Conservation (phyloP, 2,113 vertebrate genomes). For the Phyllopteryx taeniolatus region DNA sequence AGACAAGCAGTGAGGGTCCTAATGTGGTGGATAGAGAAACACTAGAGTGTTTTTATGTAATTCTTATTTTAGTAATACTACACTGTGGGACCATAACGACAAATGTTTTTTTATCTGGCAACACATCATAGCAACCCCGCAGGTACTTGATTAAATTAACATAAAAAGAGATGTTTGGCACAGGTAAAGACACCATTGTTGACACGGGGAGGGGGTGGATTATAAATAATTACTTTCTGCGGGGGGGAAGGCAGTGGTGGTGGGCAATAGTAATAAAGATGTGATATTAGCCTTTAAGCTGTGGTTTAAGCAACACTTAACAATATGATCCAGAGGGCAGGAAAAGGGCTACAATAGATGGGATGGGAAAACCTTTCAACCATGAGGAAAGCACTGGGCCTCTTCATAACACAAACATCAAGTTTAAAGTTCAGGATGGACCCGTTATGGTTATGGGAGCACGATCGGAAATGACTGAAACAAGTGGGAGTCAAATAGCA, state of each 20-base stretch:
- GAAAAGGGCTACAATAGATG: constrained; percentile 38
- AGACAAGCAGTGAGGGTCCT: constrained; percentile 25
- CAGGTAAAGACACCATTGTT: constrained; percentile 10
- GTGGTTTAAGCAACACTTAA: constrained; percentile 21
- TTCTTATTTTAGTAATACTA: not conserved
- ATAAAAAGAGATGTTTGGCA: constrained; percentile 36
- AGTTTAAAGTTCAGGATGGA: constrained; percentile 50
- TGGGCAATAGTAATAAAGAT: constrained; percentile 30
- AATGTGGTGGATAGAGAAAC: constrained; percentile 36
- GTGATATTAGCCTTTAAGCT: constrained; percentile 23
- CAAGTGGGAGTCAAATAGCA: constrained; percentile 20
- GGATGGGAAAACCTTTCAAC: constrained; percentile 53
- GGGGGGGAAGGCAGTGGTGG: not conserved
- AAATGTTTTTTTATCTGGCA: constrained; percentile 30
- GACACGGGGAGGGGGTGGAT: not conserved
- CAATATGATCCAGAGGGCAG: constrained; percentile 21
- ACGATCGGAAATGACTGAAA: constrained; percentile 39
- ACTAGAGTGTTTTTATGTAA: constrained; percentile 23
- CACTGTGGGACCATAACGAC: not conserved
- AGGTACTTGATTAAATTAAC: not conserved
- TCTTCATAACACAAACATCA: constrained; percentile 39
- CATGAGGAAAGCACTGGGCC: constrained; percentile 37
- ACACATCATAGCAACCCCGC: constrained; percentile 22
- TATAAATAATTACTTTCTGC: constrained; percentile 20
- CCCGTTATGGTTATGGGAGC: constrained; percentile 34